Conservation (phyloP, 2,888 invertebrate genomes). For the Drosophila melanosoma region DNA sequence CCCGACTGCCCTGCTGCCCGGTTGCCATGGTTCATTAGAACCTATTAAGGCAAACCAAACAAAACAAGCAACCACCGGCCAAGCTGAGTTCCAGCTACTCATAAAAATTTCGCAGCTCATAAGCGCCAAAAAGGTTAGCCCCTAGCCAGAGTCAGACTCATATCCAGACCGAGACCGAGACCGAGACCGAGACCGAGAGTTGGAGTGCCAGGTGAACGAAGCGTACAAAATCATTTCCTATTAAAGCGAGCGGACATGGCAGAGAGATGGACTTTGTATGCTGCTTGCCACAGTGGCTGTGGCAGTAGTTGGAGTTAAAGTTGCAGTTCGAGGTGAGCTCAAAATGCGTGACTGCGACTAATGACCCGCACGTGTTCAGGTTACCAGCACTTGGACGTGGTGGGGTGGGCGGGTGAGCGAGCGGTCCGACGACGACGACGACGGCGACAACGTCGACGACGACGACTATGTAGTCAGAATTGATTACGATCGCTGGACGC, state of each 20-base stretch:
- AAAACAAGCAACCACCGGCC: conserved; percentile 25
- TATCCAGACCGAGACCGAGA: conserved; percentile 14
- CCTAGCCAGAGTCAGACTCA: conserved; percentile 9
- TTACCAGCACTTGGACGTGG: conserved; percentile 42
- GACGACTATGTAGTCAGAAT: conserved; percentile 70
- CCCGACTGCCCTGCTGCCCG: conserved; percentile 27
- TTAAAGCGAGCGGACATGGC: conserved; percentile 74
- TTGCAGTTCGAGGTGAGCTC: conserved; percentile 64
- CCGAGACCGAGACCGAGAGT: conserved; percentile 10
- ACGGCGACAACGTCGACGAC: not conserved
- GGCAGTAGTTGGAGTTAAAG: conserved; percentile 20
- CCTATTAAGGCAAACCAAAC: conserved; percentile 56
- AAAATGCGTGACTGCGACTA: conserved; percentile 84
- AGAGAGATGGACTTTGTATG: conserved; percentile 36
- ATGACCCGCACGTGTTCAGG: conserved; percentile 80
- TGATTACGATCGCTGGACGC: conserved; percentile 83
- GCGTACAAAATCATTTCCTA: conserved; percentile 79
- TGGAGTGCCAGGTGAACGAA: conserved; percentile 67
- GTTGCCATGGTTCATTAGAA: conserved; percentile 73
- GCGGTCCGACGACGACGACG: conserved; percentile 3
- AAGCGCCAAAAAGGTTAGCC: conserved; percentile 66
- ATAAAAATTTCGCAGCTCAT: conserved; percentile 78
- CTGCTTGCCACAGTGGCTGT: conserved; percentile 30
- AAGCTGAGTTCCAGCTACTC: conserved; percentile 70
- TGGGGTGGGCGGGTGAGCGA: not conserved